Conservation (phyloP, 2,113 vertebrate genomes). For the Columba janthina region DNA sequence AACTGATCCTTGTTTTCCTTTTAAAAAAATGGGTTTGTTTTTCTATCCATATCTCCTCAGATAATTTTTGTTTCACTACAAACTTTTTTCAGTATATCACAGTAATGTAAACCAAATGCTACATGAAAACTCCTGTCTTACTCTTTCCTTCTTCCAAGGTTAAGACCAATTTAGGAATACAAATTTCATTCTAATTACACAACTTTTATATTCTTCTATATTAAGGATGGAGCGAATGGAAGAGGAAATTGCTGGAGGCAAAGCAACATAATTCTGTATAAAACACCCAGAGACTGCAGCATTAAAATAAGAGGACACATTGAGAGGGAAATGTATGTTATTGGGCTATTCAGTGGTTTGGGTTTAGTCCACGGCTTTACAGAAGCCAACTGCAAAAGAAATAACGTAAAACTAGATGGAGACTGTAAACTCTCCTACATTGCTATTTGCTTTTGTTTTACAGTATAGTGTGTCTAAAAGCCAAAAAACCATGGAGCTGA, state of each 20-base stretch:
- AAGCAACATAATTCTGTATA: background rate
- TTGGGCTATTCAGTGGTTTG: constrained; percentile 50
- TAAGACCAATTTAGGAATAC: constrained; percentile 15
- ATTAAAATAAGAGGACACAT: constrained; percentile 32
- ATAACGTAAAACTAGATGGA: background rate
- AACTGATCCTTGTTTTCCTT: constrained; percentile 2
- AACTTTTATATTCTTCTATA: background rate
- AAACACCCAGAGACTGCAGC: constrained; percentile 23
- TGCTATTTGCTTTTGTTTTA: constrained; percentile 47
- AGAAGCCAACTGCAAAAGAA: constrained; percentile 35
- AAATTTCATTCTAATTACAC: constrained; percentile 9
- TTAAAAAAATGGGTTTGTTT: background rate
- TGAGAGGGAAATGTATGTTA: constrained; percentile 19
- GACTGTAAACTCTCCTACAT: background rate
- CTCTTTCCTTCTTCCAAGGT: background rate
- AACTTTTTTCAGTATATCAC: background rate
- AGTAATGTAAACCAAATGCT: constrained; percentile 31
- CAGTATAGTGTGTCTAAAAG: background rate
- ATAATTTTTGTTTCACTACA: background rate
- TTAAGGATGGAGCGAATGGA: background rate
- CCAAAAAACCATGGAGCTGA: constrained; percentile 27
- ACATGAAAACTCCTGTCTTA: background rate
- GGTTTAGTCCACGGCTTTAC: constrained; percentile 37
- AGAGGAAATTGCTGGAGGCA: constrained; percentile 27
- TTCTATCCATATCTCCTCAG: background rate